Conservation (phyloP, 1,140 invertebrate genomes). For the Drosophila ohnishii region DNA sequence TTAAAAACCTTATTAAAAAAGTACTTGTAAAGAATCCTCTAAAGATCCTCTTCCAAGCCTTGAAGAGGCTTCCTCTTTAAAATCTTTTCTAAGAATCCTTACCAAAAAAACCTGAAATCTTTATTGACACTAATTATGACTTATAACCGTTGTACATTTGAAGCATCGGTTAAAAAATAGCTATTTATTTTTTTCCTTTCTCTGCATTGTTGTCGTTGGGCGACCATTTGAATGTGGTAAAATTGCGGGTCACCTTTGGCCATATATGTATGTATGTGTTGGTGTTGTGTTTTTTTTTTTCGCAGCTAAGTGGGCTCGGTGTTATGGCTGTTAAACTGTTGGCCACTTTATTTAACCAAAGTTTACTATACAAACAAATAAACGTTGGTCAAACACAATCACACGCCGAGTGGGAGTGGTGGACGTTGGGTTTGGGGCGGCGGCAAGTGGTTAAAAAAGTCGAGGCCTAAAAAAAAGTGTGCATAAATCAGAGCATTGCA, state of each 20-base stretch:
- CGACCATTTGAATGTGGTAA: constrained; percentile 60
- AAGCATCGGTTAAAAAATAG: background rate
- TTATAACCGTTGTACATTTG: background rate
- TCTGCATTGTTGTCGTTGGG: constrained; percentile 29
- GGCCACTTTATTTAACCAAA: constrained; percentile 82
- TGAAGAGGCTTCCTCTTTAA: background rate
- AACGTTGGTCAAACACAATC: constrained; percentile 63
- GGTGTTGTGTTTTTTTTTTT: constrained; percentile 4
- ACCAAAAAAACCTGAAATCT: background rate
- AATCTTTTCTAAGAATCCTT: background rate
- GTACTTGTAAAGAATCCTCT: too few relatives aligned
- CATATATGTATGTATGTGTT: constrained; percentile 30
- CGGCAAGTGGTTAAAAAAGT: constrained; percentile 17
- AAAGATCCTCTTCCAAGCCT: background rate
- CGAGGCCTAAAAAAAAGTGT: constrained; percentile 32
- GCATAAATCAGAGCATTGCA: constrained; percentile 45
- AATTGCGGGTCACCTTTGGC: constrained; percentile 60
- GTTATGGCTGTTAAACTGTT: constrained; percentile 66
- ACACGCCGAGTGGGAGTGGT: background rate
- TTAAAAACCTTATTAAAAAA: too few relatives aligned
- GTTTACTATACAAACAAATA: constrained; percentile 80
- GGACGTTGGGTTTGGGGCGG: too few relatives aligned
- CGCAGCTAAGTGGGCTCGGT: constrained; percentile 33
- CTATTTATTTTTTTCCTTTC: constrained; percentile 18
- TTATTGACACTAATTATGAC: background rate